Evolutionary conservation across 2,797 vertebrate species (phyloP), one percentile per base, ranked within the genome.

Genomic region (Mallotus villosus): DNA sequence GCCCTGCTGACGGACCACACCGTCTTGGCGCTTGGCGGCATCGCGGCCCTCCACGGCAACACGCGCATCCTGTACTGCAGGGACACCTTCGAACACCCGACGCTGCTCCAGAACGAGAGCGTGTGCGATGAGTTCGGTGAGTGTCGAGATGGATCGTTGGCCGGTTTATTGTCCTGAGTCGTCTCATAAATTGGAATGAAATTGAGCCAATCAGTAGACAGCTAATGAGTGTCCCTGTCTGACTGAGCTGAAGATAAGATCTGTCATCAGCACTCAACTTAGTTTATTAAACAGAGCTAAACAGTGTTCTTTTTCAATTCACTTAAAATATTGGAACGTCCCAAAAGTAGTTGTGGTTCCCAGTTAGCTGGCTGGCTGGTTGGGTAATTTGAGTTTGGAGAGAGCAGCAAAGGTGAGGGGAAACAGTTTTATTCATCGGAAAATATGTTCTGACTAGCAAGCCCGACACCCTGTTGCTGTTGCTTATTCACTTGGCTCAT

Each of bases 61-160:
- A 94, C 95, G 2, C 94, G 93, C 73, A 95, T 98, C 85, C 94
- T 98, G 75, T 98, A 97, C 89, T 98, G 97, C 85, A 93, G 96
- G 70, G 96, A 98, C 85, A 98, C 96, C 17, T 98, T 98, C 53
- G 95, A 97, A 32, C 94, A 98, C 79, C 95, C 95, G 5, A 91
- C 94, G 67, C 94, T 98, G 76, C 93, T 96, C 81, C 93, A 95
- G 88, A 97, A 97, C 37, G 94, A 97, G 90, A 97, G 94, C 71
- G 89, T 98, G 90, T 98, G 96, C 1, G 96, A 97, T 76, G 93
- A 98, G 74, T 97, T 97, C 34, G 97, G 97, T 98, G 90, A 98
- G 96, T 95, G 65, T 53, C 86, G 76, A 85, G 86, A 89, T 83
- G 87, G 82, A 80, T 79, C 72, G 74, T 32, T 85, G 21, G 78